Conservation (phyloP, 2,797 vertebrate species). For the Karalla daura region DNA sequence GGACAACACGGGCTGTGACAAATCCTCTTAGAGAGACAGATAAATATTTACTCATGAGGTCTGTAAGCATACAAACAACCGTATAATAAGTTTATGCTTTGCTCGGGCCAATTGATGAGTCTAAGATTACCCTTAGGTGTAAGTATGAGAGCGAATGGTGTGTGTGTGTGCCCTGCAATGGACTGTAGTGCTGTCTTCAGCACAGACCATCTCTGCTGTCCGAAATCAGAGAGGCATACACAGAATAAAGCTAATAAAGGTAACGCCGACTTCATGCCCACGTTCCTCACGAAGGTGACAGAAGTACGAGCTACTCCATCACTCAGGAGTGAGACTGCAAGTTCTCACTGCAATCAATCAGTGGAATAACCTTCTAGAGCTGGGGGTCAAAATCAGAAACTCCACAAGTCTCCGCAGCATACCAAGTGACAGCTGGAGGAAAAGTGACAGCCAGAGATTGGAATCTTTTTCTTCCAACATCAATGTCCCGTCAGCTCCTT, state of each 20-base stretch:
- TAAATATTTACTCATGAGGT: background rate
- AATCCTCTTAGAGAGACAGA: slow-evolving; percentile 49
- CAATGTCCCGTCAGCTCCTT: slow-evolving; percentile 1
- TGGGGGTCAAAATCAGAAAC: background rate
- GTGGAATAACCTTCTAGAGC: background rate
- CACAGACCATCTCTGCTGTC: slow-evolving; percentile 33
- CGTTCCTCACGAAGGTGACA: background rate
- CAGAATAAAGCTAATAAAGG: background rate
- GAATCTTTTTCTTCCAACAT: background rate
- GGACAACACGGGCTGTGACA: slow-evolving; percentile 17
- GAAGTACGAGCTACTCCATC: background rate
- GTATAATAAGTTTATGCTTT: background rate
- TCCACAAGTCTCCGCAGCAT: background rate
- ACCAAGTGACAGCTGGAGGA: no score
- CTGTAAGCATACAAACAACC: background rate
- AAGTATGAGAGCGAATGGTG: no score
- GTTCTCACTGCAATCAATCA: slow-evolving; percentile 4
- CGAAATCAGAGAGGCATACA: background rate
- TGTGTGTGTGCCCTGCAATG: no score
- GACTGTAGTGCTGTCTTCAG: no score
- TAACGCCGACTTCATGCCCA: background rate
- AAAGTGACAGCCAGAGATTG: background rate
- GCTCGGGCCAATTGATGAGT: no score
- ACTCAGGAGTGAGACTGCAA: background rate
- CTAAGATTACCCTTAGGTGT: no score